Conservation (phyloP, 2,797 vertebrate species). For the Halcyon leucocephala region DNA sequence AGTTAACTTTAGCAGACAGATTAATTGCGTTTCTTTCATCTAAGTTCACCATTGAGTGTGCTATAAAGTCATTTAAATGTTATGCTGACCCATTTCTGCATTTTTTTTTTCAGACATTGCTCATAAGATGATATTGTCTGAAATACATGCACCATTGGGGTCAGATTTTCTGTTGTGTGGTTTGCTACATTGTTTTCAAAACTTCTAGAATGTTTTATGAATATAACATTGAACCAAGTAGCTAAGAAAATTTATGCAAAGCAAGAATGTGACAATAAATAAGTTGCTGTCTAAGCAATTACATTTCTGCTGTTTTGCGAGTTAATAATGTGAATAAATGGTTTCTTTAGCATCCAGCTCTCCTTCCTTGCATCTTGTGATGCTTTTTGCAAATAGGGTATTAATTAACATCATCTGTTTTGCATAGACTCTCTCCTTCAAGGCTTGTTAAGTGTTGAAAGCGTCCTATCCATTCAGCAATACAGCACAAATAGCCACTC, state of each 20-base stretch:
- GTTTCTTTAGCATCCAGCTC: background rate
- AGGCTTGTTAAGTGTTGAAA: background rate
- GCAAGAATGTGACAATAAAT: background rate
- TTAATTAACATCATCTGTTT: background rate
- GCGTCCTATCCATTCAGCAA: background rate
- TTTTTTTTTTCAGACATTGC: background rate
- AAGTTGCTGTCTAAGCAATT: background rate
- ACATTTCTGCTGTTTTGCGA: background rate
- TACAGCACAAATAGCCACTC: background rate
- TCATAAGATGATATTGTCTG: background rate
- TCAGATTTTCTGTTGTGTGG: background rate
- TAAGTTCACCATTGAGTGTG: background rate
- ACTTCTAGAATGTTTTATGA: background rate
- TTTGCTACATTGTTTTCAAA: background rate
- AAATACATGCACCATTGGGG: background rate
- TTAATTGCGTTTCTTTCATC: conserved; percentile 51
- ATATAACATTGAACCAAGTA: background rate
- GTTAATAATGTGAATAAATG: background rate
- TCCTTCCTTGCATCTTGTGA: background rate
- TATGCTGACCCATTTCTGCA: background rate
- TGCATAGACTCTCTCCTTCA: background rate
- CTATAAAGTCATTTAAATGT: conserved; percentile 33
- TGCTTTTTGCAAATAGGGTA: background rate
- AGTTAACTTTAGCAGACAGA: background rate
- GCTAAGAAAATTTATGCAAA: background rate